Percentiles rank a stretch among this genome's conserved stretches.
phyloP scores from a whole-genome alignment of 2,797 vertebrate species.

The Argya squamiceps region DNA sequence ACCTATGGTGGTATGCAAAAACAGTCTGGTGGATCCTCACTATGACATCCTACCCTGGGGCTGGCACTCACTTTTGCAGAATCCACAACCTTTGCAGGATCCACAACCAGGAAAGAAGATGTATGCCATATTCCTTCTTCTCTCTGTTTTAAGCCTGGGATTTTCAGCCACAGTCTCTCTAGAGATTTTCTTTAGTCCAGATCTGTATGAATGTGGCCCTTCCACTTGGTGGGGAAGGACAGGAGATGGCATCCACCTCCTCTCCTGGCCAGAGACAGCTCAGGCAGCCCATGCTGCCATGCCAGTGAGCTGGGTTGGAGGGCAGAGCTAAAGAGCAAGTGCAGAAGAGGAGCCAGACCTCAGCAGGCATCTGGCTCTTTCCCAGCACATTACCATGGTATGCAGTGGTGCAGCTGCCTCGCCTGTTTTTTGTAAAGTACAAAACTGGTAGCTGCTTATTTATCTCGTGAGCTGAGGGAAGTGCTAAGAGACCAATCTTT shows the following conservation, averaged over 20 bases:
- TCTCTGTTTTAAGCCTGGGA: neutral
- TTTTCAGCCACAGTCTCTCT: neutral
- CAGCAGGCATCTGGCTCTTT: neutral
- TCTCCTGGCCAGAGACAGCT: neutral
- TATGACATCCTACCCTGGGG: rapidly evolving
- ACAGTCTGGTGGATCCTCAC: rapidly evolving
- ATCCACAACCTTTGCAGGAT: neutral
- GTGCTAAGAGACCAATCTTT: neutral
- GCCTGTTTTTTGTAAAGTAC: neutral
- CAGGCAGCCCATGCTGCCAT: rapidly evolving
- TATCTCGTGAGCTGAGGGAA: constrained; percentile 23
- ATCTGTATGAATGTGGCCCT: neutral
- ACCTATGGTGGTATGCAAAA: neutral
- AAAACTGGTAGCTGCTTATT: neutral
- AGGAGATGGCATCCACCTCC: neutral
- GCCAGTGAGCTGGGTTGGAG: neutral
- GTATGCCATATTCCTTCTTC: neutral
- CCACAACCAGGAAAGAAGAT: neutral
- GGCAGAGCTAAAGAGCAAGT: neutral
- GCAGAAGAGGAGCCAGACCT: neutral
- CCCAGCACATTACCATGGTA: neutral
- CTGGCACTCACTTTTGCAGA: neutral
- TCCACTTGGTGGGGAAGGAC: neutral
- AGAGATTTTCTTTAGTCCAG: neutral
- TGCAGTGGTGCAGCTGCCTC: neutral